A percentile compares a stretch with the other conserved stretches of the same genome.
phyloP scores from a whole-genome alignment of 2,797 vertebrate genomes.

The Poecilia wingei region DNA sequence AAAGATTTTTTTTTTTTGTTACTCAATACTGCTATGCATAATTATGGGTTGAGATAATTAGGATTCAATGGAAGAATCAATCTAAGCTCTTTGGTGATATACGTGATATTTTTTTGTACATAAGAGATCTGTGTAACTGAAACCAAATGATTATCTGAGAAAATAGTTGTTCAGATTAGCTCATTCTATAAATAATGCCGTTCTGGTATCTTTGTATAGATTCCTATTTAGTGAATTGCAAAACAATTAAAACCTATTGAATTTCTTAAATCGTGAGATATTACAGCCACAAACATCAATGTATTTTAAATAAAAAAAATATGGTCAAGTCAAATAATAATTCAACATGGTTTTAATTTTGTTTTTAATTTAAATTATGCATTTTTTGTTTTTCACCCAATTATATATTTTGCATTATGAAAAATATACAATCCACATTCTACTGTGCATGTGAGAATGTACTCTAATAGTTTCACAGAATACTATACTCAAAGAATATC shows the following conservation, averaged over 20 bases:
- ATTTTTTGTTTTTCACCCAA: neutral
- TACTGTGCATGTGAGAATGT: neutral
- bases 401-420: neutral
- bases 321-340: neutral
- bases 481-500: neutral
- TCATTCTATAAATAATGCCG: neutral
- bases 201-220: neutral
- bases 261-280: neutral
- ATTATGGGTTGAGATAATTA: constrained; percentile 41
- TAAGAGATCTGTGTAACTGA: neutral
- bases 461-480: neutral
- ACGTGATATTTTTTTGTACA: neutral
- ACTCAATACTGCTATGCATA: constrained; percentile 38
- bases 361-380: neutral
- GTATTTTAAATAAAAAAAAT: neutral
- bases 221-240: neutral
- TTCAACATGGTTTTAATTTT: neutral
- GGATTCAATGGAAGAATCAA: constrained; percentile 22
- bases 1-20: neutral
- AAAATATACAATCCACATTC: neutral
- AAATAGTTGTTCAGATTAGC: neutral
- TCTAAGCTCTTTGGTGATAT: neutral
- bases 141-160: neutral
- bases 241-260: neutral
- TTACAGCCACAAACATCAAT: neutral